These are phyloP conservation scores for Setophaga coronata DNA, from an alignment of 2,113 vertebrate genomes.

Conservation along the genomic window DNA sequence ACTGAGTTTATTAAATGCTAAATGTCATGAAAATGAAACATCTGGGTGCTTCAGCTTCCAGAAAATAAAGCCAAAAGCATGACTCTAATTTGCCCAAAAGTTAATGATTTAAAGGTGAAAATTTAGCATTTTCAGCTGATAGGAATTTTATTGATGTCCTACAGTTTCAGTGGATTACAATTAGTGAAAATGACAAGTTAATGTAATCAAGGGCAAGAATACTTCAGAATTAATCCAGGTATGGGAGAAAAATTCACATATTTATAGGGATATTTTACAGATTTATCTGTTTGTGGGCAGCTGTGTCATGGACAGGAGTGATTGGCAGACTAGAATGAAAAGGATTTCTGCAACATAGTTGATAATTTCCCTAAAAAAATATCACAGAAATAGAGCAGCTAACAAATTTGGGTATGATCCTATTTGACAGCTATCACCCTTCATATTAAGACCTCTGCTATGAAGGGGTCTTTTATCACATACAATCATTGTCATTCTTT, in stretches of 20 bases:
- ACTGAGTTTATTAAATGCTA: not conserved
- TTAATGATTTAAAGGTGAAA: not conserved
- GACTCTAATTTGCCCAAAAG: not conserved
- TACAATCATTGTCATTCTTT: not conserved
- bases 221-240: not conserved
- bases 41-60: not conserved
- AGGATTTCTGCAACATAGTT: not conserved
- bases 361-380: not conserved
- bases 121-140: not conserved
- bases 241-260: not conserved
- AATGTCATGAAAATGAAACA: conserved; percentile 16
- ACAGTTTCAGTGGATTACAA: not conserved
- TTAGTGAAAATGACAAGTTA: not conserved
- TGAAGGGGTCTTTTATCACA: not conserved
- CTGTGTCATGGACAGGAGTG: not conserved
- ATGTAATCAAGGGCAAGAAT: not conserved
- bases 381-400: not conserved
- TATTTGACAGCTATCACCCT: not conserved
- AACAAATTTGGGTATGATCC: not conserved
- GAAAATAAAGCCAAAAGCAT: not conserved
- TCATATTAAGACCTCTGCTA: not conserved
- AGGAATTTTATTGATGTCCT: not conserved
- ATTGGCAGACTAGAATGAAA: not conserved
- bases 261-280: not conserved
- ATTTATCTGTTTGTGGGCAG: not conserved